A percentile compares a stretch with the other conserved stretches of the same genome.
phyloP scores from a whole-genome alignment of 2,113 vertebrate species.

The Andinoacara biseriatus region DNA sequence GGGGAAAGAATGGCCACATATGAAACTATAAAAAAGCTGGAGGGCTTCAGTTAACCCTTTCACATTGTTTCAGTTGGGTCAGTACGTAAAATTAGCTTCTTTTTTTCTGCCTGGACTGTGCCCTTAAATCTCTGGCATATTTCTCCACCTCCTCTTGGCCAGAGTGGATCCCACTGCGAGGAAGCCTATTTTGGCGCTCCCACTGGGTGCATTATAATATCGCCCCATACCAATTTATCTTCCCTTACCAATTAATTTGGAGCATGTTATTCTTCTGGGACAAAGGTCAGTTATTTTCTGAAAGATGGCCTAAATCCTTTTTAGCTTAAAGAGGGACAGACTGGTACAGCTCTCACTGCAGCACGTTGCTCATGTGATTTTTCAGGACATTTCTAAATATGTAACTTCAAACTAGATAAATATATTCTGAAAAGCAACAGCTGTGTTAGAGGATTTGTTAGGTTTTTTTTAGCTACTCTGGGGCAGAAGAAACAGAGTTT shows the following conservation, averaged over 20 bases:
- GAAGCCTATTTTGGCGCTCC: conserved; percentile 74
- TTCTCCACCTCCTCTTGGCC: conserved; percentile 60
- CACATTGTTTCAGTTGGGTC: conserved; percentile 53
- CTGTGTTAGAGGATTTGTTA: neutral
- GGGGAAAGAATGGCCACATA: neutral
- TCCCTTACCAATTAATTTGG: conserved; percentile 76
- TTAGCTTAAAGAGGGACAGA: conserved; percentile 41
- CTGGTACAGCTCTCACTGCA: conserved; percentile 18
- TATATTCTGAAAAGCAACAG: neutral
- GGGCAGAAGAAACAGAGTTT: neutral
- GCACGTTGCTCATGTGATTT: conserved; percentile 11
- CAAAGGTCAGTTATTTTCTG: conserved; percentile 76
- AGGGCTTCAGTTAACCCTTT: conserved; percentile 45
- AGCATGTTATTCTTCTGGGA: conserved; percentile 68
- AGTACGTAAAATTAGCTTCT: conserved; percentile 41
- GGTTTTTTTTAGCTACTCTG: neutral
- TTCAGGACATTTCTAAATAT: conserved; percentile 3
- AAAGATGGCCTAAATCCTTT: conserved; percentile 71
- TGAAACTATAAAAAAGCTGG: neutral
- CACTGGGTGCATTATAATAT: conserved; percentile 71
- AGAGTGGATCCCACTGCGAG: conserved; percentile 63
- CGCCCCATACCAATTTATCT: conserved; percentile 63
- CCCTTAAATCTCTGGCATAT: conserved; percentile 67
- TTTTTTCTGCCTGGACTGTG: conserved; percentile 46
- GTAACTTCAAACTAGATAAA: neutral